phyloP scores from a whole-genome alignment of 2,113 vertebrate genomes.

The Budorcas taxicolor region DNA sequence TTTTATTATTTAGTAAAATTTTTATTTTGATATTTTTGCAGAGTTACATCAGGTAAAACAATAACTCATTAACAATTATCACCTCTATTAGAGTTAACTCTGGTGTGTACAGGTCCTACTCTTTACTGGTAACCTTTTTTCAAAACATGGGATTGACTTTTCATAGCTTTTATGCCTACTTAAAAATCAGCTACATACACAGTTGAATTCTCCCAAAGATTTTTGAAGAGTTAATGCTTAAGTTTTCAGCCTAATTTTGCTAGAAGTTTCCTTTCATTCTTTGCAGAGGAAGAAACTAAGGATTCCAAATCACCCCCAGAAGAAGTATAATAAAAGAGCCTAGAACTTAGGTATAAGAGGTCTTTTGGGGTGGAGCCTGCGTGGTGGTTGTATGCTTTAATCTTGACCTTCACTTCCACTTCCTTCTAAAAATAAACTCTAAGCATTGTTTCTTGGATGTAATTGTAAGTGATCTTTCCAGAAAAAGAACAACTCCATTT shows the following conservation, averaged over 20 bases:
- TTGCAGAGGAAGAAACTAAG: background rate
- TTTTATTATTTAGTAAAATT: background rate
- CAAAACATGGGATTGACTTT: background rate
- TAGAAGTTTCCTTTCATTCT: background rate
- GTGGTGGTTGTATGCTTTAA: conserved; percentile 26
- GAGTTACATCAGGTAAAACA: background rate
- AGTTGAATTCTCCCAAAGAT: background rate
- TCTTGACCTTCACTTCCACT: conserved; percentile 58
- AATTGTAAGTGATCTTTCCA: conserved; percentile 63
- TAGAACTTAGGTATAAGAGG: conserved; percentile 1
- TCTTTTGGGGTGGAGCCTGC: background rate
- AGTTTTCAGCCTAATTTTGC: background rate
- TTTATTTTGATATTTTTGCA: background rate
- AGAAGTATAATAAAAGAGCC: background rate
- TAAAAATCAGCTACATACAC: background rate
- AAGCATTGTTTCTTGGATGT: conserved; percentile 59
- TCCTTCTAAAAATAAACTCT: conserved; percentile 62
- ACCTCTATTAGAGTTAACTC: background rate
- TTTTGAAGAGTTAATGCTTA: background rate
- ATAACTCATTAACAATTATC: background rate
- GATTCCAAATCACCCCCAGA: background rate
- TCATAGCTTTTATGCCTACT: background rate
- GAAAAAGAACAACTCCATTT: conserved; percentile 56
- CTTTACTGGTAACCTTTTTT: background rate
- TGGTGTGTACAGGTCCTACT: background rate